Conservation (phyloP, 1,140 invertebrate genomes). For the Holcopasites calliopsidis region DNA sequence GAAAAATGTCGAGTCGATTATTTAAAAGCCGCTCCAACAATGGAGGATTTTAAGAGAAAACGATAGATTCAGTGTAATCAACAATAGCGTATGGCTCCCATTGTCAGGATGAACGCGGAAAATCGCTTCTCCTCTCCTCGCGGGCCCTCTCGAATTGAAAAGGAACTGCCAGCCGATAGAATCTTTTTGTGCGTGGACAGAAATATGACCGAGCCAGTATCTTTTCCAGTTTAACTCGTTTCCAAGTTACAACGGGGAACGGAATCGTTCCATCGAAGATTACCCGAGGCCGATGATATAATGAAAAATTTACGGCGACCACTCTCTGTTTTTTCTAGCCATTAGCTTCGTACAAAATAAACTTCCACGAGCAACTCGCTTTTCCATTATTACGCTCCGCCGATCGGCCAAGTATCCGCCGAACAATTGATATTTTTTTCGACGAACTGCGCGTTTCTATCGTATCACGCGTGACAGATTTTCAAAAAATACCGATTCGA, state of each 20-base stretch:
- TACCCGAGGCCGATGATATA: neutral
- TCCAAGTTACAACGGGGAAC: conserved; percentile 16
- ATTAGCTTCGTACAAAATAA: conserved; percentile 6
- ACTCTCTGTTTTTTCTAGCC: neutral
- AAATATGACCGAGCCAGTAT: conserved; percentile 35
- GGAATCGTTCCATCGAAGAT: conserved; percentile 23
- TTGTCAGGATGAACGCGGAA: conserved; percentile 7
- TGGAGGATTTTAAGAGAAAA: neutral
- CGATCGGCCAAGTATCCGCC: neutral
- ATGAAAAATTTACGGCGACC: conserved; percentile 23
- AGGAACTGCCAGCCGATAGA: conserved; percentile 24
- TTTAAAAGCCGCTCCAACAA: neutral
- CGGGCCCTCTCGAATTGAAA: conserved; percentile 15
- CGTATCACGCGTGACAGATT: neutral
- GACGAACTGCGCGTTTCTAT: too few relatives aligned
- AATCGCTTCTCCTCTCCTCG: conserved; percentile 9
- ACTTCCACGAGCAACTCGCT: conserved; percentile 2
- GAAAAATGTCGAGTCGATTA: too few relatives aligned
- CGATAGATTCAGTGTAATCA: neutral
- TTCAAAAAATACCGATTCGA: neutral
- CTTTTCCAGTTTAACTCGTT: conserved; percentile 26
- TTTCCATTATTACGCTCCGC: conserved; percentile 3
- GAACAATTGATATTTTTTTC: neutral
- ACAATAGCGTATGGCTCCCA: neutral
- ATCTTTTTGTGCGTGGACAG: conserved; percentile 41